Evolutionary conservation across 1,140 invertebrate genomes (phyloP), one percentile per base, ranked within the genome.

Genomic region (Drosophila ficusphila): DNA sequence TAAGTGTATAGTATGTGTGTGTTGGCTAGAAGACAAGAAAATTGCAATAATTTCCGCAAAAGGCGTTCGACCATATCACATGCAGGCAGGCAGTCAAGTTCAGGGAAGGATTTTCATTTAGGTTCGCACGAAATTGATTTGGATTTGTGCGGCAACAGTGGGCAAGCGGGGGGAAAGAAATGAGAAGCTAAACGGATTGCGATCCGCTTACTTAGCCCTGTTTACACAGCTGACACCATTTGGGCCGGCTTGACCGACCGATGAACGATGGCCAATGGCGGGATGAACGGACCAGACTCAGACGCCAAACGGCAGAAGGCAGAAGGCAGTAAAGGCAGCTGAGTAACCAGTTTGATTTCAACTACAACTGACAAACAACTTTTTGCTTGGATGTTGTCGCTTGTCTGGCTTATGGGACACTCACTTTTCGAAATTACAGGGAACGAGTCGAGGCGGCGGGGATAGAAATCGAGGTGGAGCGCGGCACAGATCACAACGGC

Each of bases 311-410:
- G n/a, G n/a, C n/a, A n/a, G n/a, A n/a, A n/a, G n/a, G n/a, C n/a
- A n/a, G n/a, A n/a, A n/a, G n/a, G n/a, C 75, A 74, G 53, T n/a
- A n/a, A 60, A 61, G 69, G 65, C 67, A 60, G 72, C 81, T 79
- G 79, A 81, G 81, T 79, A 85, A 85, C 81, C 81, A 85, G 81
- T 85, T 85, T 85, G 81, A 85, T 81, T 86, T 85, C 82, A 81
- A 70, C 82, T 86, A 76, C 76, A 86, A 86, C 72, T 81, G 81
- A 86, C 81, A 85, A 85, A 86, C 81, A 76, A 86, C 81, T 85
- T 85, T 85, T 85, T 65, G 23, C 69, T 62, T 71, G 75, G 33
- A 56, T 60, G 70, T 51, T 60, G 70, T 51, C 65, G 70, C 48
- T 71, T 68, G 79, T 79, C 79, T 85, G 79, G 72, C 76, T 78